Base-by-base conservation (phyloP, 2,888 invertebrate species). In the Andrena flavipes region DNA sequence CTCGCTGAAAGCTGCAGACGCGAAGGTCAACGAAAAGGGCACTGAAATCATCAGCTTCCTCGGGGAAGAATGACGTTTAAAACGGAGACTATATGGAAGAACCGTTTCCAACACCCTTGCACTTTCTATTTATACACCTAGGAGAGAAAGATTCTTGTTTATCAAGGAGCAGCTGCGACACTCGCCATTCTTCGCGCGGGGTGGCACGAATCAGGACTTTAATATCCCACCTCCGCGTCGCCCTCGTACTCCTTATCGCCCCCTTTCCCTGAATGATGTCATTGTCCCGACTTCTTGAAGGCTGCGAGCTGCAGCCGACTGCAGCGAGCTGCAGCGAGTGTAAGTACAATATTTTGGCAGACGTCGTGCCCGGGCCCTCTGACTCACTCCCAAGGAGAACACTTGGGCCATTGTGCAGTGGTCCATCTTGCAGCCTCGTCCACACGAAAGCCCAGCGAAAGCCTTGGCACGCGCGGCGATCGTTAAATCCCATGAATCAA, bases 261-360 rank as follows among this genome's bases (percentile, higher is more conserved):
- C 60, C 73, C 71, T 77, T 83, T 42, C 65, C 49, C 64, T 76
- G 59, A 88, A 86, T 89, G 86, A 89, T 84, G 85, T 88, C 87
- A 90, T 87, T 88, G 86, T 87, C 79, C 80, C 67, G 70, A 42
- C 63, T 67, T 68, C 81, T 62, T 59, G 48, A 76, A 51, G 59
- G 65, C 68, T 63, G 76, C 63, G 54, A 70, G 29, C 1, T 48
- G 67, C 16, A 72, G 51, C 71, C 33, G 33, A 33, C 33, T 33
- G 8, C 35, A 10, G 76, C 63, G 56, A 70, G 29, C 1, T 54
- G 67, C n/a, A 72, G 48, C 71, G 51, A 29, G 64, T 65, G 33
- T 72, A 70, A 64, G 76, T 80, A 86, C 74, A 88, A 90, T 90
- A 88, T 91, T 91, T 91, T 88, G 90, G 87, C 86, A 87, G 83